A percentile compares a stretch with the other conserved stretches of the same genome.
Conservation (phyloP, 2,797 vertebrate genomes). For the Rhabdomys pumilio region DNA sequence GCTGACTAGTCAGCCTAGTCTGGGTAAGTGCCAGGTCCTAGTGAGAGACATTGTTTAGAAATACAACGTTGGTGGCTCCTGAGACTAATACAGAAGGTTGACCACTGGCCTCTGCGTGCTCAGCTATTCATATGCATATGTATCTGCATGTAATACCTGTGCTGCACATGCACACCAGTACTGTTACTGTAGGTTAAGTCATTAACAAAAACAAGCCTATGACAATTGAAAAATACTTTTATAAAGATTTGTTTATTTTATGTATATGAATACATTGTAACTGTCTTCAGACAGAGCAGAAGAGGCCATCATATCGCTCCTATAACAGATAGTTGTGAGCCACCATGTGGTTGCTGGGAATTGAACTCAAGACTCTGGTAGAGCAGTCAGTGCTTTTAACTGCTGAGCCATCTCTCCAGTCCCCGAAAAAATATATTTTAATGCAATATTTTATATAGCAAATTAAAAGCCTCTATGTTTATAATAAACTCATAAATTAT, state of each 20-base stretch:
- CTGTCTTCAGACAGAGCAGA: neutral
- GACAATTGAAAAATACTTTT: neutral
- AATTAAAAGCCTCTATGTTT: constrained; percentile 44
- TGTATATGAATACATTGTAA: neutral
- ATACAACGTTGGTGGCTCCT: neutral
- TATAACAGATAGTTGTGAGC: neutral
- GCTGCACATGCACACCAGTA: neutral
- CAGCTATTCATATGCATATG: no score
- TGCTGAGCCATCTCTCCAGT: neutral
- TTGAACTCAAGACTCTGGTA: neutral
- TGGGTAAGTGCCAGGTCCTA: neutral
- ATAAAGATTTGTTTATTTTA: neutral
- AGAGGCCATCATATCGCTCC: neutral
- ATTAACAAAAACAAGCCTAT: constrained; percentile 5
- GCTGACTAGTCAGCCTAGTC: neutral
- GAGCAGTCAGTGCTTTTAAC: neutral
- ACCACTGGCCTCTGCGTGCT: neutral
- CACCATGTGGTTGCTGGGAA: neutral
- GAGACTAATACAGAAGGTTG: neutral
- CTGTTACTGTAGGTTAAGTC: neutral
- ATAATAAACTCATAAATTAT: neutral
- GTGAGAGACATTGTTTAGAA: neutral
- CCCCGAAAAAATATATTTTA: constrained; percentile 41
- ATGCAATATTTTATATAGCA: constrained; percentile 28
- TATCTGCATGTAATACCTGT: neutral